Evolutionary conservation across 2,888 invertebrate genomes (phyloP), one percentile per base, ranked within the genome.

Genomic region (Apotomis betuletana): DNA sequence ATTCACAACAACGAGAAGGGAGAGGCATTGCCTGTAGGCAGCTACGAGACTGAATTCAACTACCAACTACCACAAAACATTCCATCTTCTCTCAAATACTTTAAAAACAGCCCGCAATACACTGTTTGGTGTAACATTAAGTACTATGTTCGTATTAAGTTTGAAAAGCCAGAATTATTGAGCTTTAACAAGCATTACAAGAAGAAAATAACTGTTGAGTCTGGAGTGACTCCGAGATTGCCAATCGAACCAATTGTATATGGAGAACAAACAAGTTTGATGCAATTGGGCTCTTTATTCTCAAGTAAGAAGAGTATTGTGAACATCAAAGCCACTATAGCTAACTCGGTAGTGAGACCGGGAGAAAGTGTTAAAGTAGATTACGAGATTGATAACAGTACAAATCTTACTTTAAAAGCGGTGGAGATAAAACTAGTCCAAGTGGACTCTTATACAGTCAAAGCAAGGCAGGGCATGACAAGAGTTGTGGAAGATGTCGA

Each of bases 241-340:
- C 55, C 71, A 10, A 67, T 61, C 4, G 55, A 61, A 57, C 71
- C 61, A 10, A 51, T 55, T 2, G 27, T 62, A n/a, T 71, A 71
- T 4, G 71, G 67, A 38, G 57, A 71, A 38, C 67, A 63, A 36
- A 72, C 67, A 38, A 67, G 44, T 51, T 36, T 72, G 12, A 38
- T 57, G 15, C 71, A 72, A 58, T 46, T 71, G 6, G 41, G 49
- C n/a, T 71, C 71, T n/a, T 51, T 72, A 13, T 72, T 72, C 51
- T 72, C 71, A 63, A 72, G 58, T 27, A 72, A 67, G 27, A 72
- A 72, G 38, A 62, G 67, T 13, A 67, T 67, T 15, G 58, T 72
- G 36, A 62, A 67, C 44, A 36, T 67, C 13, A 72, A 67, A 15
- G 71, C 71, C 13, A 67, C 62, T 0, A 54, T 72, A 9, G 44